Conservation (phyloP, 2,797 vertebrate species). For the Alauda arvensis region DNA sequence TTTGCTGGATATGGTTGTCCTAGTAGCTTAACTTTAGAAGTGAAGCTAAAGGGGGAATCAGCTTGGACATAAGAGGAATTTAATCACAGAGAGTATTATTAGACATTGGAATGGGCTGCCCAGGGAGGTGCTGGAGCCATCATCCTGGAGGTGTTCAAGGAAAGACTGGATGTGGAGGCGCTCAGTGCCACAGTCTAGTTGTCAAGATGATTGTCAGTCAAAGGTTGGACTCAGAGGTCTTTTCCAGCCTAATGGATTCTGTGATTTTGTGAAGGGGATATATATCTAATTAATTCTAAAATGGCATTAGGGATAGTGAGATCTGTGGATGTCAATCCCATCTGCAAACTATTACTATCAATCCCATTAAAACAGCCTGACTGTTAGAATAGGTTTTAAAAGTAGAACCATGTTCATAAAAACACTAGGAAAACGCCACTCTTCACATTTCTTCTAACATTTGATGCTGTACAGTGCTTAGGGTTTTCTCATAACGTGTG, state of each 20-base stretch:
- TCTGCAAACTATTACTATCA: neutral
- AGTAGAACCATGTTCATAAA: accelerated
- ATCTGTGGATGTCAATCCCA: neutral
- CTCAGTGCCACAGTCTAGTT: neutral
- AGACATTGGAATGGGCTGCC: neutral
- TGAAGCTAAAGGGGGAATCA: neutral
- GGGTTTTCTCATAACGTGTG: neutral
- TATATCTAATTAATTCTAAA: neutral
- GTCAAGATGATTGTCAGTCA: neutral
- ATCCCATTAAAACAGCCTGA: neutral
- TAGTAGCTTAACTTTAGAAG: neutral
- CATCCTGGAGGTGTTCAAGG: neutral
- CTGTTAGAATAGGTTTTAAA: neutral
- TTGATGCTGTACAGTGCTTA: neutral
- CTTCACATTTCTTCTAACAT: neutral
- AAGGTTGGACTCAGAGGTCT: neutral
- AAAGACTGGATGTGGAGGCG: neutral
- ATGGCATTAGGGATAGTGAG: neutral
- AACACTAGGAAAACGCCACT: neutral
- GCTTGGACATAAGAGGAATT: neutral
- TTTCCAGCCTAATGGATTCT: neutral
- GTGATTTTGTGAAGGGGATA: neutral
- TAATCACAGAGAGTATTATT: neutral
- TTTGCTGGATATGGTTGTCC: neutral
- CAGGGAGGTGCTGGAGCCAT: no score